Percentiles rank a stretch among this genome's conserved stretches.
These are phyloP conservation scores for Agapornis roseicollis DNA, from an alignment of 2,113 vertebrate species.

Conservation along the genomic window DNA sequence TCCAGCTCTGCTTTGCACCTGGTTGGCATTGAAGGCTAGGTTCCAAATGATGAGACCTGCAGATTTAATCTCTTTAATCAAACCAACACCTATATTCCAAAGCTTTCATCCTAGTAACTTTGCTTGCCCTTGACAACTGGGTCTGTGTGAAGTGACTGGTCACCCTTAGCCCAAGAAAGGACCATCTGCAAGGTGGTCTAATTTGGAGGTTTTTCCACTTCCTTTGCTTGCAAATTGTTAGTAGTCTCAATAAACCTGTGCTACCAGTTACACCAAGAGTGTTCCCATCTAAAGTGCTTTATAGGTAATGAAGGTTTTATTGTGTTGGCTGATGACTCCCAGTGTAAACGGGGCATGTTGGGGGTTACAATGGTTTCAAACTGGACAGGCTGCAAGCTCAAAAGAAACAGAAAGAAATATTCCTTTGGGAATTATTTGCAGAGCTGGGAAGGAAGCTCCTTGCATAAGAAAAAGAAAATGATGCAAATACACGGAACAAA, in stretches of 20 bases:
- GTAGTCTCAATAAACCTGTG: not conserved
- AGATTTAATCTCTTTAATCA: not conserved
- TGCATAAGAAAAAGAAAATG: accelerated
- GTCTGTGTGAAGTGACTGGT: not conserved
- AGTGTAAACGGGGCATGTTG: not conserved
- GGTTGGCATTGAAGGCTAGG: not conserved
- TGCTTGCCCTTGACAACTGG: not conserved
- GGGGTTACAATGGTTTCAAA: not conserved
- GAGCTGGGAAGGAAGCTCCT: not conserved
- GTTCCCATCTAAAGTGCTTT: not conserved
- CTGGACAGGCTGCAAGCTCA: not conserved
- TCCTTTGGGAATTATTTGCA: not conserved
- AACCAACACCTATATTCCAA: not conserved
- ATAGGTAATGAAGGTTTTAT: not conserved
- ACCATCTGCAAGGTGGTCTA: not conserved
- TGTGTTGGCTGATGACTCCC: not conserved
- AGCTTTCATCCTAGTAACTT: not conserved
- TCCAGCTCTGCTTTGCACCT: not conserved
- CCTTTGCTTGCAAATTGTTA: not conserved
- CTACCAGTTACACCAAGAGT: not conserved
- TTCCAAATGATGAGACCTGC: not conserved
- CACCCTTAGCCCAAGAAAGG: not conserved
- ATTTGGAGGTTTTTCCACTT: accelerated
- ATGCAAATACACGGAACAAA: accelerated
- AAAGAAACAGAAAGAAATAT: not conserved